Evolutionary conservation across 2,113 vertebrate genomes (phyloP), one percentile per base, ranked within the genome.

Genomic region (Cynocephalus volans): DNA sequence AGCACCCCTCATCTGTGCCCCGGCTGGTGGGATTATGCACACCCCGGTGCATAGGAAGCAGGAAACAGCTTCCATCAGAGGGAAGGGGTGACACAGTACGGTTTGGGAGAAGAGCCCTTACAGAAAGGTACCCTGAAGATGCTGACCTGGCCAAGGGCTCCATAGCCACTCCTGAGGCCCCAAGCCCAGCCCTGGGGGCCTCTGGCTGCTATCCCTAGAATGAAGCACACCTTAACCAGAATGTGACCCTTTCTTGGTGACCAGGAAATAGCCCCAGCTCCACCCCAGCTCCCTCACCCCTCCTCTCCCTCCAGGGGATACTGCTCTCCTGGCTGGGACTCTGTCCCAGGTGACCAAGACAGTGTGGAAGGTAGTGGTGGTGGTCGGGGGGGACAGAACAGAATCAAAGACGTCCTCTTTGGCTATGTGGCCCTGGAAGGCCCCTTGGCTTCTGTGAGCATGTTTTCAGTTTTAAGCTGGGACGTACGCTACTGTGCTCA

Each of bases 331-430:
- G 1, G 2, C 85, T 24, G 33, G 9, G 28, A 41, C 77, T 76
- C 69, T 28, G 31, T 7, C 83, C 45, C 54, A 73, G n/a, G 69
- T 6, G 8, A 64, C 90, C n/a, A 2, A 8, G 41, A 60, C 7
- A 31, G 50, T 31, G 10, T 70, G 41, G 13, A 62, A 48, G 14
- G 73, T 50, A 14, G 45, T 3, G 18, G 3, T 41, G 41, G 3
- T 41, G 58, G 13, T 3, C 14, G 19, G 50, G 33, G 50, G 11
- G 23, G 60, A 52, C 2, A 1, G 33, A 3, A 0, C 0, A 2
- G 9, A n/a, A 52, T 62, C 64, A 56, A 80, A n/a, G 81, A 12
- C n/a, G 17, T 41, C 62, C 26, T n/a, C 2, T 10, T 13, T 24
- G 52, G 33, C 88, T 64, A 28, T 18, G 18, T 33, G 75, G 62